phyloP scores from a whole-genome alignment of 2,888 invertebrate species.

The Napeogenes sylphis region DNA sequence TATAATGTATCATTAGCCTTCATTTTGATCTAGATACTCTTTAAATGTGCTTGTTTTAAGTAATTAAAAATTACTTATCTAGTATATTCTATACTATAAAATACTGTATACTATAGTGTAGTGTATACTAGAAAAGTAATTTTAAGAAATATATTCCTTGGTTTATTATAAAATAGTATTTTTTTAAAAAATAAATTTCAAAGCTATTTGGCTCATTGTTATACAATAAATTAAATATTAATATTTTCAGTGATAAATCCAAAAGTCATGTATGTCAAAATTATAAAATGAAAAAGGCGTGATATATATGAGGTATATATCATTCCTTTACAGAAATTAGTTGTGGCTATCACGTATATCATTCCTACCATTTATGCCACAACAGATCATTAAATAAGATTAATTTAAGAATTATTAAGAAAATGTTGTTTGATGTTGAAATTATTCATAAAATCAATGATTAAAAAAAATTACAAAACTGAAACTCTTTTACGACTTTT shows the following conservation, averaged over 20 bases:
- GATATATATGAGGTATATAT: constrained; percentile 16
- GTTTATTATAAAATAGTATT: too few relatives aligned
- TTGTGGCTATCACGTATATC: constrained; percentile 21
- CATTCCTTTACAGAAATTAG: constrained; percentile 25
- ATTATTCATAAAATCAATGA: background rate
- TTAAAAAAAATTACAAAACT: background rate
- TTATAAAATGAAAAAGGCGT: constrained; percentile 9
- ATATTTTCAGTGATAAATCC: constrained; percentile 16
- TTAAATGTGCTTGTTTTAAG: too few relatives aligned
- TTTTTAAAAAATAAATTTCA: too few relatives aligned
- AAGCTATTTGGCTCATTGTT: background rate
- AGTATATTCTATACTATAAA: too few relatives aligned
- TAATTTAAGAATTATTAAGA: constrained; percentile 11
- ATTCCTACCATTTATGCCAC: constrained; percentile 2
- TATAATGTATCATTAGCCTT: too few relatives aligned
- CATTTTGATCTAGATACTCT: too few relatives aligned
- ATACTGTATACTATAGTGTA: background rate
- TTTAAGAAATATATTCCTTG: too few relatives aligned
- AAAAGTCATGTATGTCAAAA: constrained; percentile 14
- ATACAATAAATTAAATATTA: background rate
- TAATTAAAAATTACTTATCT: too few relatives aligned
- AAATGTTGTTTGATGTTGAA: constrained; percentile 8
- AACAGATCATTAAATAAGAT: constrained; percentile 9
- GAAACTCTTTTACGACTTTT: too few relatives aligned
- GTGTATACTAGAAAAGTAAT: too few relatives aligned